Evolutionary conservation across 2,113 vertebrate species (phyloP).

Genomic region (Anthoscopus minutus): DNA sequence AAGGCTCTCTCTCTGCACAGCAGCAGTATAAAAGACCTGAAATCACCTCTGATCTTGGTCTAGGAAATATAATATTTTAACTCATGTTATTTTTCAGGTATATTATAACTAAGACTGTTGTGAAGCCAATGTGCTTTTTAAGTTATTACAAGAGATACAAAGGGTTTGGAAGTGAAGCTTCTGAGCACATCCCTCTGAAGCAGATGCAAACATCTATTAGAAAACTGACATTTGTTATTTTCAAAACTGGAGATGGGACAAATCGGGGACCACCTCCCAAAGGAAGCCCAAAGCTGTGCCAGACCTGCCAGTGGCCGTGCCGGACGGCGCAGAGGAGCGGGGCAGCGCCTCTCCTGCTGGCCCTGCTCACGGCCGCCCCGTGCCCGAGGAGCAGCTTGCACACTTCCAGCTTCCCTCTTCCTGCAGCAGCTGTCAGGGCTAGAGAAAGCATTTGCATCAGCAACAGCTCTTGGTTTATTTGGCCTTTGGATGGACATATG

Average conservation of each 20-base stretch:
- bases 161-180: not conserved
- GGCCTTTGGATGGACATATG: not conserved
- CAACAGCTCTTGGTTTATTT: not conserved
- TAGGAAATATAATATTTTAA: not conserved
- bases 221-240: not conserved
- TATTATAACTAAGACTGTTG: not conserved
- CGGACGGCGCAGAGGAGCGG: constrained; percentile 89
- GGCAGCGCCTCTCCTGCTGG: constrained; percentile 82
- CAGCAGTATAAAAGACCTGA: not conserved
- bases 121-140: accelerated
- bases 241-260: too few relatives aligned
- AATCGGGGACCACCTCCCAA: accelerated
- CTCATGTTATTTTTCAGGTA: not conserved
- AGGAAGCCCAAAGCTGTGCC: not conserved
- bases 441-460: not conserved
- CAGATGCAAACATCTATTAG: accelerated
- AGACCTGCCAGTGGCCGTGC: constrained; percentile 96
- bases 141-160: not conserved
- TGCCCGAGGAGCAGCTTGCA: constrained; percentile 80
- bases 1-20: not conserved
- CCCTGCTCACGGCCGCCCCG: constrained; percentile 78
- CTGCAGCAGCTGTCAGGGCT: constrained; percentile 92
- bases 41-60: not conserved
- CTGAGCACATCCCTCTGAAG: not conserved
- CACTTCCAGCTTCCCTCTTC: constrained; percentile 89